These are phyloP conservation scores for Pachyramphus minor DNA, from an alignment of 2,113 vertebrate species.

Conservation along the genomic window DNA sequence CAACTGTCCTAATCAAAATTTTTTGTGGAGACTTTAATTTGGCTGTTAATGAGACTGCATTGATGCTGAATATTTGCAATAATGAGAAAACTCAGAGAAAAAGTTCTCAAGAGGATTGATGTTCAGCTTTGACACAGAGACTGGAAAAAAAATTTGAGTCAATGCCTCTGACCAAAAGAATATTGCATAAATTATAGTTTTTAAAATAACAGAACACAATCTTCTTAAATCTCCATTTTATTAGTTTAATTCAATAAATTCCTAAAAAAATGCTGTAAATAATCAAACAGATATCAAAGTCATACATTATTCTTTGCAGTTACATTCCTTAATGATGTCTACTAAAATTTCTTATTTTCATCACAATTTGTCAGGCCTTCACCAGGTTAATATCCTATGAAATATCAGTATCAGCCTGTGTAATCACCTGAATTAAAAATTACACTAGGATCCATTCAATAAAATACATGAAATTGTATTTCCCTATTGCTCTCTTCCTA, in stretches of 20 bases:
- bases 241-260: background rate
- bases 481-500: background rate
- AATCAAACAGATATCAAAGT: background rate
- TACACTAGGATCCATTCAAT: background rate
- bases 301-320: background rate
- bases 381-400: background rate
- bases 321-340: background rate
- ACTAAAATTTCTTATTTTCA: background rate
- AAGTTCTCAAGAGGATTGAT: background rate
- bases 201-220: background rate
- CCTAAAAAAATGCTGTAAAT: conserved; percentile 2
- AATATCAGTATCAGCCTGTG: background rate
- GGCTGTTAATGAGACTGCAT: background rate
- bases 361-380: background rate
- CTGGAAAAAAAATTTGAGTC: background rate
- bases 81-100: background rate
- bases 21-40: background rate
- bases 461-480: background rate
- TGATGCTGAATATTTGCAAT: background rate
- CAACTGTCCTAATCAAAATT: background rate
- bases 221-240: background rate
- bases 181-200: background rate
- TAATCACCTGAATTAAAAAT: background rate
- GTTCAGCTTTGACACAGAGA: background rate
- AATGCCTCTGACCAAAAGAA: background rate